Evolutionary conservation across 2,888 invertebrate genomes (phyloP).

Genomic region (Lydus trimaculatus): DNA sequence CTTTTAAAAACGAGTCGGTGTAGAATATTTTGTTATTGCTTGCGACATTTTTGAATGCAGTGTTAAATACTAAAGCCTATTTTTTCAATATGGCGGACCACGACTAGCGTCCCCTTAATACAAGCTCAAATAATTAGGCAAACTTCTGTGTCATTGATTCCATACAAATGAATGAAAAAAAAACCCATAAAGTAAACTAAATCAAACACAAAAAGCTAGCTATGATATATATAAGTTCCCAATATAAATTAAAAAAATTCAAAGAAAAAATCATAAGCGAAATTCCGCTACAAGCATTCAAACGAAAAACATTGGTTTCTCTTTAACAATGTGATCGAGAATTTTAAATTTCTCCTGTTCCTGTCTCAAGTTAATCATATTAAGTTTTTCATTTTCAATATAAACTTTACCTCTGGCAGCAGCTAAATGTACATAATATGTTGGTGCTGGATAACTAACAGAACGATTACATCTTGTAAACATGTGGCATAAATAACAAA

Average conservation of each 20-base stretch:
- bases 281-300: no score
- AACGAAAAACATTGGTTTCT: constrained; percentile 76
- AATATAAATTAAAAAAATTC: neutral
- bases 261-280: neutral
- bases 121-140: no score
- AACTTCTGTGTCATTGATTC: no score
- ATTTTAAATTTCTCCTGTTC: constrained; percentile 65
- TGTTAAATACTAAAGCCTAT: neutral
- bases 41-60: no score
- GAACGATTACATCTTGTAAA: constrained; percentile 84
- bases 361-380: constrained; percentile 61
- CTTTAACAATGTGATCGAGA: constrained; percentile 63
- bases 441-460: constrained; percentile 87
- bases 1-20: no score
- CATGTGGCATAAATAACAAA: constrained; percentile 85
- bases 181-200: no score
- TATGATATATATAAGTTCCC: neutral
- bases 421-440: constrained; percentile 88
- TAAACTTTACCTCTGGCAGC: constrained; percentile 72
- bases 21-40: no score
- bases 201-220: no score
- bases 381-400: constrained; percentile 55
- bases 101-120: no score
- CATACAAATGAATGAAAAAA: no score
- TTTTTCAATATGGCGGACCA: no score